Percentiles rank a stretch among this genome's conserved stretches.
Evolutionary conservation across 2,797 vertebrate genomes (phyloP).

Genomic region (Falco novaeseelandiae): DNA sequence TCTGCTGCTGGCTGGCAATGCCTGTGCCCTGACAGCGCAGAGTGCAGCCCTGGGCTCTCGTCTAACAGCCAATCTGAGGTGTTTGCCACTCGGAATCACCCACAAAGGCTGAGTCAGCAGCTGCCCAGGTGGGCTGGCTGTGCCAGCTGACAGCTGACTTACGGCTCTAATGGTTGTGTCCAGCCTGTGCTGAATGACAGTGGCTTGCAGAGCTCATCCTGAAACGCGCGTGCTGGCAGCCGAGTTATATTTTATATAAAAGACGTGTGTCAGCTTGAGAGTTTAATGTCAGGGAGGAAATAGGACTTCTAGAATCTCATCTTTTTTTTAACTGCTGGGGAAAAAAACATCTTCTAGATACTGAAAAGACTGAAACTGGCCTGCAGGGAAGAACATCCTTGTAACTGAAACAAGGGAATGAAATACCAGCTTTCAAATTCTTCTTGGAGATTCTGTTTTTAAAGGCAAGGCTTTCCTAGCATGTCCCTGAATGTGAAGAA

Average conservation of each 20-base stretch:
- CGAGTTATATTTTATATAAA: background rate
- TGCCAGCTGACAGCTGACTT: background rate
- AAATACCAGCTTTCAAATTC: background rate
- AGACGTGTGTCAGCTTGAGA: background rate
- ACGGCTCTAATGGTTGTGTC: background rate
- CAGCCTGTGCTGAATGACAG: accelerated
- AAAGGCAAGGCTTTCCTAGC: background rate
- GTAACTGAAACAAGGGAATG: background rate
- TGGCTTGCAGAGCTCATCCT: background rate
- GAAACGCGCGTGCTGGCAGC: background rate
- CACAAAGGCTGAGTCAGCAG: background rate
- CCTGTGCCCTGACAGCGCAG: background rate
- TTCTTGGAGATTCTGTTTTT: background rate
- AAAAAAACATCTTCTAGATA: background rate
- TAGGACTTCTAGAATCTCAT: background rate
- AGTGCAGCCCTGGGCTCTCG: background rate
- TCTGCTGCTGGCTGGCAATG: background rate
- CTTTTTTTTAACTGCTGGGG: background rate
- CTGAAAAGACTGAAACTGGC: background rate
- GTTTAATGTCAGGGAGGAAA: background rate
- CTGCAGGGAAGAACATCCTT: background rate
- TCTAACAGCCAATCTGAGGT: background rate
- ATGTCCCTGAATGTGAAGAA: background rate
- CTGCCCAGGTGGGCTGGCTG: background rate
- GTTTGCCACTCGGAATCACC: background rate